Evolutionary conservation across 2,888 invertebrate species (phyloP).

Genomic region (Phaonia tiefii): DNA sequence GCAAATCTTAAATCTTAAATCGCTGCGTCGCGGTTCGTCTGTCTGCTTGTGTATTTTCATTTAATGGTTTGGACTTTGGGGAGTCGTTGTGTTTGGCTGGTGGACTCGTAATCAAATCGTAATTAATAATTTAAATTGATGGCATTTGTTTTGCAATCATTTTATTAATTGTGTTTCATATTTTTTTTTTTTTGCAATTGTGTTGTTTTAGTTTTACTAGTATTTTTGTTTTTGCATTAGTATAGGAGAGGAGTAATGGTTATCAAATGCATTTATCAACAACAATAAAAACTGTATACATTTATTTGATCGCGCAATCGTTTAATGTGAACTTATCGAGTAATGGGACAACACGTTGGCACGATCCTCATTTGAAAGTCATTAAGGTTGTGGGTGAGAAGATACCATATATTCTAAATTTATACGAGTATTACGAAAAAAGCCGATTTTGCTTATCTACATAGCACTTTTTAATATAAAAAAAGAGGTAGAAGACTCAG

Average conservation of each 20-base stretch:
- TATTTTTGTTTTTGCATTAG: not conserved
- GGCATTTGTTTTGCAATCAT: conserved; percentile 47
- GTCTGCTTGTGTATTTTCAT: not conserved
- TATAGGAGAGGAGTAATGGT: conserved; percentile 13
- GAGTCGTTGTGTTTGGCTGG: conserved; percentile 11
- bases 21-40: not conserved
- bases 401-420: too few species aligned
- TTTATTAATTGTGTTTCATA: conserved; percentile 44
- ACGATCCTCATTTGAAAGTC: not conserved
- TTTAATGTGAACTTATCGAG: conserved; percentile 3
- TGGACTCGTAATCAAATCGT: conserved; percentile 2
- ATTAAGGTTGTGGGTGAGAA: not conserved
- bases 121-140: conserved; percentile 56
- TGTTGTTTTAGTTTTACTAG: conserved; percentile 6
- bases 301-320: not conserved
- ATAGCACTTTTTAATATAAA: too few species aligned
- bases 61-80: conserved; percentile 8
- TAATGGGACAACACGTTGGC: not conserved
- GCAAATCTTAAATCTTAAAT: too few species aligned
- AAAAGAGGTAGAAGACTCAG: too few species aligned
- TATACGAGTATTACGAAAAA: too few species aligned
- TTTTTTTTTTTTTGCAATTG: not conserved
- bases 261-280: conserved; percentile 51
- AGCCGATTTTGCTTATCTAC: too few species aligned
- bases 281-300: conserved; percentile 20